A percentile compares a stretch with the other conserved stretches of the same genome.
These are phyloP conservation scores for Vanessa atalanta DNA, from an alignment of 1,140 invertebrate species.

Conservation along the genomic window DNA sequence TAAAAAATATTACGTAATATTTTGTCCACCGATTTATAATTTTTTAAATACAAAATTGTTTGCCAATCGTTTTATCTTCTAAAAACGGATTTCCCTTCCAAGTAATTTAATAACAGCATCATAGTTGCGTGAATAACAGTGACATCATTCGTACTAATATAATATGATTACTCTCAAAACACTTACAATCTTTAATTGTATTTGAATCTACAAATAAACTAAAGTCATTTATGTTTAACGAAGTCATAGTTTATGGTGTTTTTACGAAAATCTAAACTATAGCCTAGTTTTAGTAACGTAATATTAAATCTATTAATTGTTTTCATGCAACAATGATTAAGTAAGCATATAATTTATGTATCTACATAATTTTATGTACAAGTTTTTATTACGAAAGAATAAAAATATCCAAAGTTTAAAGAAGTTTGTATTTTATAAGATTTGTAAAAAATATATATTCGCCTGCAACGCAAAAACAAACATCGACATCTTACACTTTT, in stretches of 20 bases:
- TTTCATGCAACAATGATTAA: neutral
- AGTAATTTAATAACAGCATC: constrained; percentile 1
- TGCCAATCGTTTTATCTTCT: neutral
- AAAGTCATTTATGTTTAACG: too few relatives aligned
- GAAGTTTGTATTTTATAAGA: neutral
- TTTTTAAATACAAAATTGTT: neutral
- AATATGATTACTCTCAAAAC: neutral
- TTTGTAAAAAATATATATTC: neutral
- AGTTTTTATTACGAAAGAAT: too few relatives aligned
- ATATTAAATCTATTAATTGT: neutral
- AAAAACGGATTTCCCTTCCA: neutral
- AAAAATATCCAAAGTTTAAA: neutral
- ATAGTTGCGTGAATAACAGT: constrained; percentile 3
- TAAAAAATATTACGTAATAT: neutral
- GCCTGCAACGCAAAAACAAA: neutral
- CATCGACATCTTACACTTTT: constrained; percentile 7
- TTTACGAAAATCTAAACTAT: too few relatives aligned
- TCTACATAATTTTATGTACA: too few relatives aligned
- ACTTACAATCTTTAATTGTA: too few relatives aligned
- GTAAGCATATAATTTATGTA: neutral
- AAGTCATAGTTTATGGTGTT: too few relatives aligned
- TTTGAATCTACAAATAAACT: too few relatives aligned
- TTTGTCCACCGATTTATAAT: constrained; percentile 4
- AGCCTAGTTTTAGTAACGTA: too few relatives aligned
- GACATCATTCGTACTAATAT: neutral